Base-by-base conservation (phyloP, 2,888 invertebrate species). In the Lissocephala sabroskyi region DNA sequence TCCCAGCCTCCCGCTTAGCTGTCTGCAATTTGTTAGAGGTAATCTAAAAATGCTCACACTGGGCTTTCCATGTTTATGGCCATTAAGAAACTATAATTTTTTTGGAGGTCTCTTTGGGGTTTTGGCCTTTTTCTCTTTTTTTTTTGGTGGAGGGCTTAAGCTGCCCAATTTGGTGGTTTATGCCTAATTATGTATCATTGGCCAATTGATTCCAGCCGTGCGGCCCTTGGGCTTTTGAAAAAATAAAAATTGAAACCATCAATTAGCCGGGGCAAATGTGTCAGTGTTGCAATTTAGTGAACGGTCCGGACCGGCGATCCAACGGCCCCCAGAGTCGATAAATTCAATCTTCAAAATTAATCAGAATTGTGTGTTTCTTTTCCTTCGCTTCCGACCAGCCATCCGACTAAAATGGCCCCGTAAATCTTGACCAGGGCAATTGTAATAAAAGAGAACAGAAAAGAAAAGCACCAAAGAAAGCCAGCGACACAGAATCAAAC, bases 191-290 rank as follows among this genome's bases (percentile, higher is more conserved):
- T 58, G 65, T 59, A 66, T 76, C 59, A 59, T 59, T 54, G 46
- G n/a, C n/a, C n/a, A n/a, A n/a, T n/a, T n/a, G 35, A 35, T 2
- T 13, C 35, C 5, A 1, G 14, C 6, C 16, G 35, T 7, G 23
- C 35, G 41, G 48, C 41, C 37, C 11, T 37, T 37, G 19, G 37
- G 14, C 19, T 18, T 19, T 37, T 37, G 37, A 37, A 40, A n/a
- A 47, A 26, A 37, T 36, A 52, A 33, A 45, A 43, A 45, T 35
- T 29, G 41, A 40, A 47, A 37, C 61, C 58, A 46, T 57, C 75
- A 70, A 66, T 70, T 75, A 70, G 63, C 42, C 46, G 43, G 56
- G 47, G 49, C 52, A 65, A 62, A 35, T 65, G 52, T 48, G 47
- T 35, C 40, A 40, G 30, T 33, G 43, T 18, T 45, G 26, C 29